These are phyloP conservation scores for Prietella phreatophila DNA, from an alignment of 2,113 vertebrate species.

Conservation along the genomic window DNA sequence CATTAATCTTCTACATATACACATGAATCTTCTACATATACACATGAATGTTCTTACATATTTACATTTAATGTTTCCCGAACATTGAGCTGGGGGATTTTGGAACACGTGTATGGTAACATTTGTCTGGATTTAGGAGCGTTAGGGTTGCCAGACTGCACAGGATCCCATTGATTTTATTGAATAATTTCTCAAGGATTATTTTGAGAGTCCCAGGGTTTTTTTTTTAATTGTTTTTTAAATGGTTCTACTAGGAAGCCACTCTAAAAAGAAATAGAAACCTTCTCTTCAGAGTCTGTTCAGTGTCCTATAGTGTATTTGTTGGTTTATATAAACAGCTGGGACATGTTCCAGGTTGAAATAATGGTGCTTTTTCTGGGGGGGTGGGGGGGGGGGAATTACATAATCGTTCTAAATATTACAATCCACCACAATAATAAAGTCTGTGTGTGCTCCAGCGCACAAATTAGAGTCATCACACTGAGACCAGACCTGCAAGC, in stretches of 20 bases:
- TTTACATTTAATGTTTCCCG: background rate
- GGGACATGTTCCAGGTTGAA: background rate
- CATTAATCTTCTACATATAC: too few species aligned
- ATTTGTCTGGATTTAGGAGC: conserved; percentile 5
- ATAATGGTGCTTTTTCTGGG: background rate
- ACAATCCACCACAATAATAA: conserved; percentile 15
- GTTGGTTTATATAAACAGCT: background rate
- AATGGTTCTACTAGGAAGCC: too few species aligned
- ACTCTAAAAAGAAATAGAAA: too few species aligned
- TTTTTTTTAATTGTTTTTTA: background rate
- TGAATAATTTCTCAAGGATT: background rate
- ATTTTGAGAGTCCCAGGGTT: background rate
- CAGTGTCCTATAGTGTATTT: background rate
- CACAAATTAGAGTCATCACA: conserved; percentile 30
- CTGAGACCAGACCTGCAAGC: background rate
- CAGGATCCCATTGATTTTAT: background rate
- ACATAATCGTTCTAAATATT: conserved; percentile 1
- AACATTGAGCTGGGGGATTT: background rate
- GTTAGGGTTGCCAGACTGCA: background rate
- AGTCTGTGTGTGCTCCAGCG: background rate
- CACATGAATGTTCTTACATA: background rate
- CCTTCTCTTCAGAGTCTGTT: background rate
- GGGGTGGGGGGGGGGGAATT: background rate
- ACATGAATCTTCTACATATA: too few species aligned
- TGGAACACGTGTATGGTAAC: background rate